A percentile compares a stretch with the other conserved stretches of the same genome.
These are phyloP conservation scores for Choloepus hoffmanni DNA, from an alignment of 2,113 vertebrate species.

Conservation along the genomic window DNA sequence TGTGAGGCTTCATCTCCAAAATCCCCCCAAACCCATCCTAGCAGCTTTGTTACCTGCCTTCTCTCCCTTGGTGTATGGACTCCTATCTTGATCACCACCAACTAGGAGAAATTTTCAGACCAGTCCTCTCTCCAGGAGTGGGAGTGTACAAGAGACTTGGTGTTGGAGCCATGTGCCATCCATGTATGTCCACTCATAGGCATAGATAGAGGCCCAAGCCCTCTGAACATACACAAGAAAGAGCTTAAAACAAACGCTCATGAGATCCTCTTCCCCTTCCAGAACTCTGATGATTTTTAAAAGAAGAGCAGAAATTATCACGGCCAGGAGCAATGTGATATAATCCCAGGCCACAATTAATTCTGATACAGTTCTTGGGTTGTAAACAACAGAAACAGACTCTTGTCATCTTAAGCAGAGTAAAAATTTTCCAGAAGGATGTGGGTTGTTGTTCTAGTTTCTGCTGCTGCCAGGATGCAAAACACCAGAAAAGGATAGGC, in stretches of 20 bases:
- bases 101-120: not conserved
- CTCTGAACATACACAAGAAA: not conserved
- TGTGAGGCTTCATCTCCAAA: constrained; percentile 1
- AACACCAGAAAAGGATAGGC: no score
- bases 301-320: not conserved
- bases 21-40: not conserved
- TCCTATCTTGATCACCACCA: not conserved
- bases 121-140: not conserved
- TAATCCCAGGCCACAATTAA: not conserved
- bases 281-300: not conserved
- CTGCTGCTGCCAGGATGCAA: no score
- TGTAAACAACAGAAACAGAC: not conserved
- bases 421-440: constrained; percentile 16
- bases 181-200: not conserved
- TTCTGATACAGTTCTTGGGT: not conserved
- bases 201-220: not conserved
- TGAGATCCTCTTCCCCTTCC: not conserved
- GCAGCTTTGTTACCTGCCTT: not conserved
- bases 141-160: not conserved
- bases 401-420: not conserved
- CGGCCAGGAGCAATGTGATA: not conserved
- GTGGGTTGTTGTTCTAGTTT: no score
- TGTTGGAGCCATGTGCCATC: not conserved
- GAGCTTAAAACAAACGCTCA: not conserved
- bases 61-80: not conserved